phyloP scores from a whole-genome alignment of 2,888 invertebrate species.

The Drosophila acutilabella region DNA sequence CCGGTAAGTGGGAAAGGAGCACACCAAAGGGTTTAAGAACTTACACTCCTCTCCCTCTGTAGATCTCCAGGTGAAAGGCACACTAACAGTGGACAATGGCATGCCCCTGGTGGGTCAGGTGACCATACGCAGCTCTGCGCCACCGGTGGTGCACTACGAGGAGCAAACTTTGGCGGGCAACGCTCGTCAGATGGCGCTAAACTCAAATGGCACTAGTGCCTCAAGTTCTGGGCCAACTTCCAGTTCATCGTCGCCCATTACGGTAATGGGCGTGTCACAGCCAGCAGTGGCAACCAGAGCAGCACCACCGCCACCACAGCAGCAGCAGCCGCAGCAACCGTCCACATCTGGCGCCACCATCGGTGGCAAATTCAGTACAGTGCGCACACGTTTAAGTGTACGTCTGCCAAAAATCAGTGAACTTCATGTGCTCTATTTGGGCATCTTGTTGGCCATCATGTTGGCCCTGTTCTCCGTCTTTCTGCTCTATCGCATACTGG shows the following conservation, averaged over 20 bases:
- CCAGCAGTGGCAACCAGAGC: background rate
- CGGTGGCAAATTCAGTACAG: constrained; percentile 33
- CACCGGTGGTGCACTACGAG: constrained; percentile 61
- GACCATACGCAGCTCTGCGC: constrained; percentile 66
- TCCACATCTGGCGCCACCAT: background rate
- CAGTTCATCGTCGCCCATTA: constrained; percentile 61
- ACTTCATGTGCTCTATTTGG: constrained; percentile 83
- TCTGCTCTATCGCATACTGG: constrained; percentile 84
- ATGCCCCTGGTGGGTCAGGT: constrained; percentile 10
- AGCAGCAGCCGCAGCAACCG: background rate
- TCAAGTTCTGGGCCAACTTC: constrained; percentile 48
- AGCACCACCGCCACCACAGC: background rate
- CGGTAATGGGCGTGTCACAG: constrained; percentile 50
- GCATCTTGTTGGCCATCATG: constrained; percentile 81
- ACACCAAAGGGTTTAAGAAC: no score
- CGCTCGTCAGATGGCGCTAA: constrained; percentile 48
- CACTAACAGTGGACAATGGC: constrained; percentile 19
- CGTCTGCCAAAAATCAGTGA: constrained; percentile 80
- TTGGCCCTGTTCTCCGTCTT: constrained; percentile 84
- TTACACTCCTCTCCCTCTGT: background rate
- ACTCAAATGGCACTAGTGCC: constrained; percentile 46
- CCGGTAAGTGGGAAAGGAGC: constrained; percentile 51
- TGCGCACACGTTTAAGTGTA: constrained; percentile 67
- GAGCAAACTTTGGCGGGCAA: constrained; percentile 19
- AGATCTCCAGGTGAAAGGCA: constrained; percentile 53